phyloP scores from a whole-genome alignment of 2,113 vertebrate species.

The Scomber scombrus region DNA sequence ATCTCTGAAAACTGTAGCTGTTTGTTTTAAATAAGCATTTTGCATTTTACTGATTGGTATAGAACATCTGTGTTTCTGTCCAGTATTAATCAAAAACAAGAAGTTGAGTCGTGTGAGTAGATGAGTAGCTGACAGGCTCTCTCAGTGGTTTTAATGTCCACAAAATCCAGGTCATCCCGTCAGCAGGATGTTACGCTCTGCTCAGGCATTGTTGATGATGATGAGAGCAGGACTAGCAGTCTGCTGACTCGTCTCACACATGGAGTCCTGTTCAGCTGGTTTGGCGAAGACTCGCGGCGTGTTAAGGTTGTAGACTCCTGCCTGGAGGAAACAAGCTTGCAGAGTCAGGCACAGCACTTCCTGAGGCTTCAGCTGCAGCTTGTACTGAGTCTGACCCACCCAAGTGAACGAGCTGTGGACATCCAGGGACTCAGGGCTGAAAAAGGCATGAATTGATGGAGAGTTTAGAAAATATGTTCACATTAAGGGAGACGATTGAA shows the following conservation, averaged over 20 bases:
- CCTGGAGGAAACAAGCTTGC: slow-evolving; percentile 93
- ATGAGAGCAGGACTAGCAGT: slow-evolving; percentile 94
- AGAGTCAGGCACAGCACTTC: slow-evolving; percentile 89
- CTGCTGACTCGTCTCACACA: slow-evolving; percentile 94
- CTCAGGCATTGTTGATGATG: slow-evolving; percentile 91
- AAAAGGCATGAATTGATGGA: slow-evolving; percentile 1
- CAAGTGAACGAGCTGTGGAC: slow-evolving; percentile 92
- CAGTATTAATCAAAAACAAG: slow-evolving; percentile 5
- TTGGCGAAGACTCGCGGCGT: slow-evolving; percentile 93
- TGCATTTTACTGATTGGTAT: slow-evolving; percentile 43
- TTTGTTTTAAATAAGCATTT: slow-evolving; percentile 12
- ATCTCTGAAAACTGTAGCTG: slow-evolving; percentile 16
- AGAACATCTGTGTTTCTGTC: slow-evolving; percentile 55
- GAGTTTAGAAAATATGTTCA: neutral
- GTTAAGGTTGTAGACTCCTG: slow-evolving; percentile 97
- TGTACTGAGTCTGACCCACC: slow-evolving; percentile 96
- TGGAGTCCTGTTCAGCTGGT: slow-evolving; percentile 87
- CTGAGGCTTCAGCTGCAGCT: slow-evolving; percentile 90
- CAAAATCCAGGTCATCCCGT: neutral
- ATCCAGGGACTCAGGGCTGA: slow-evolving; percentile 90
- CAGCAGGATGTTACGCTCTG: slow-evolving; percentile 35
- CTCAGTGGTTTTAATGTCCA: slow-evolving; percentile 2
- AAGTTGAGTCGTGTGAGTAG: neutral
- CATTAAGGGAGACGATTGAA: neutral
- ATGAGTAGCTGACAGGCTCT: neutral